phyloP scores from a whole-genome alignment of 1,140 invertebrate genomes.

The Drosophila pallidifrons region DNA sequence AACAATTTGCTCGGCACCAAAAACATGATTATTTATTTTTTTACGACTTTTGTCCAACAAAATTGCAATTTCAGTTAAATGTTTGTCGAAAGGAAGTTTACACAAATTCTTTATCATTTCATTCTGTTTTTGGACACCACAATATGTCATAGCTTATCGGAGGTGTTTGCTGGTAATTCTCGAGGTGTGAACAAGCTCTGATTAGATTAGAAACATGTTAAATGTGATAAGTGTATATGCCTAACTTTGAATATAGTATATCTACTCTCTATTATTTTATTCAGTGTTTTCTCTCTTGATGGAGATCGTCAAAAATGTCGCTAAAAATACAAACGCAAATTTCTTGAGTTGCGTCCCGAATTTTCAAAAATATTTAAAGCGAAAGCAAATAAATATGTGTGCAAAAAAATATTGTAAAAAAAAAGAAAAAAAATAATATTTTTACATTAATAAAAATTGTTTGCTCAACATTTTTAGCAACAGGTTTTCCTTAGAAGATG shows the following conservation, averaged over 20 bases:
- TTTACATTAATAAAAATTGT: neutral
- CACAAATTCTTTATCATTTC: neutral
- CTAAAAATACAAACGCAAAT: neutral
- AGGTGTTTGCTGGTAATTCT: neutral
- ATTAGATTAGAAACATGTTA: constrained; percentile 23
- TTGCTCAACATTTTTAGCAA: neutral
- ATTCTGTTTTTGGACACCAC: neutral
- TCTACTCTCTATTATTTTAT: neutral
- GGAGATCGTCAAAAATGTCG: neutral
- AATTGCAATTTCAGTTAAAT: constrained; percentile 2
- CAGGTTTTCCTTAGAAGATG: neutral
- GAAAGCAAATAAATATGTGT: neutral
- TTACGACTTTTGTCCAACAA: neutral
- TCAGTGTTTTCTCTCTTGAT: neutral
- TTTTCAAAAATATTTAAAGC: constrained; percentile 1
- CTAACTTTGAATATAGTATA: neutral
- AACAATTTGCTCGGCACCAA: constrained; percentile 16
- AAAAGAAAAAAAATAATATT: neutral
- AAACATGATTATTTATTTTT: neutral
- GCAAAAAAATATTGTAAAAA: neutral
- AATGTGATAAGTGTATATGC: neutral
- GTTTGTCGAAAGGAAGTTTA: neutral
- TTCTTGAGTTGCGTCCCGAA: neutral
- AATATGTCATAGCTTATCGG: neutral
- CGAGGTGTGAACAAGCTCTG: neutral